A percentile compares a stretch with the other conserved stretches of the same genome.
phyloP scores from a whole-genome alignment of 1,140 invertebrate species.

The Ips nitidus region DNA sequence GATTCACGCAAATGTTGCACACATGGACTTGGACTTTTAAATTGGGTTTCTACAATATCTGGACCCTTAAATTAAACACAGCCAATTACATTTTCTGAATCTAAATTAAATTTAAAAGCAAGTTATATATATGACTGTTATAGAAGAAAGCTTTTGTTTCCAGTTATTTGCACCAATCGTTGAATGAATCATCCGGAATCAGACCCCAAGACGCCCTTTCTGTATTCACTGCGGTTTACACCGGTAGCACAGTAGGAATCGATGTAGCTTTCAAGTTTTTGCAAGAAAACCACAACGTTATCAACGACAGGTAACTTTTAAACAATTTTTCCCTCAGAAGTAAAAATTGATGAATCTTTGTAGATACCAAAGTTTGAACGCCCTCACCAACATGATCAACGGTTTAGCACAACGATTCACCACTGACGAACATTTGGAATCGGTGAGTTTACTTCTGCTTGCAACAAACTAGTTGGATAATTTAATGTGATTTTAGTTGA shows the following conservation, averaged over 20 bases:
- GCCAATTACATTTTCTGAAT: no score
- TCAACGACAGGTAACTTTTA: slow-evolving; percentile 25
- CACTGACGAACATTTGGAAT: slow-evolving; percentile 17
- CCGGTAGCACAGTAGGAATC: slow-evolving; percentile 51
- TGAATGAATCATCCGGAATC: slow-evolving; percentile 50
- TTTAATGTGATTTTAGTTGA: slow-evolving; percentile 26
- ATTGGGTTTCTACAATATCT: no score
- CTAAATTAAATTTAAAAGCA: no score
- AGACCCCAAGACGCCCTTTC: slow-evolving; percentile 53
- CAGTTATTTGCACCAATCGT: slow-evolving; percentile 45
- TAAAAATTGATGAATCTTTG: not conserved
- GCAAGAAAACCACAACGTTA: slow-evolving; percentile 22
- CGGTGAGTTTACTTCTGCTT: slow-evolving; percentile 12
- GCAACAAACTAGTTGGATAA: not conserved
- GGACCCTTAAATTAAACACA: no score
- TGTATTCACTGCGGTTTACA: slow-evolving; percentile 53
- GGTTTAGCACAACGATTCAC: slow-evolving; percentile 36
- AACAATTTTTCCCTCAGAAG: not conserved
- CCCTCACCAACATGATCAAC: slow-evolving; percentile 26
- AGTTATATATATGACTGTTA: no score
- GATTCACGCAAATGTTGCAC: no score
- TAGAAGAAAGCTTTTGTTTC: not conserved
- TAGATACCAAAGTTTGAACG: slow-evolving; percentile 36
- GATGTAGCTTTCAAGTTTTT: slow-evolving; percentile 56
- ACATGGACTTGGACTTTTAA: no score